Conservation (phyloP, 2,888 invertebrate species). For the Octonoba sinensis region DNA sequence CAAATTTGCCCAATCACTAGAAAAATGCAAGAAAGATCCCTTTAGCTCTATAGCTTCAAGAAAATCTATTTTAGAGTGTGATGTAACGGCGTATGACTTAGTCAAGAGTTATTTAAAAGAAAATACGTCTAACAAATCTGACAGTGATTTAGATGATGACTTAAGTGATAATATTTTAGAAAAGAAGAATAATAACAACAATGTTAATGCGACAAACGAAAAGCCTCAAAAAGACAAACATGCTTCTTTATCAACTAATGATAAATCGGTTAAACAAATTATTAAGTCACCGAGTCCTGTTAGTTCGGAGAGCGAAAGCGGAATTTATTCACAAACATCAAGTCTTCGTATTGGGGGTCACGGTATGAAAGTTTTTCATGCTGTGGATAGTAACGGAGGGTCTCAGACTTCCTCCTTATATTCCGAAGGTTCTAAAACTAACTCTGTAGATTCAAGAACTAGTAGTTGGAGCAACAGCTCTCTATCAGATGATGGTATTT, state of each 20-base stretch:
- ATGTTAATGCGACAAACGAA: not conserved
- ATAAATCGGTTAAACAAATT: too few species aligned
- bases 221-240: constrained; percentile 10
- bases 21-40: constrained; percentile 53
- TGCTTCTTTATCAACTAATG: constrained; percentile 7
- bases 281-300: constrained; percentile 51
- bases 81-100: constrained; percentile 65
- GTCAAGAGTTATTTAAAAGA: constrained; percentile 55
- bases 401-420: constrained; percentile 50
- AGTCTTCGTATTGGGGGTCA: constrained; percentile 64
- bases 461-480: constrained; percentile 60
- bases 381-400: constrained; percentile 5
- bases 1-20: constrained; percentile 37
- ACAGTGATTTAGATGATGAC: constrained; percentile 60
- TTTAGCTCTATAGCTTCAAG: constrained; percentile 57
- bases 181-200: not conserved
- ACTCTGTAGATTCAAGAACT: constrained; percentile 48
- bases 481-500: constrained; percentile 54
- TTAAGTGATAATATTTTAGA: constrained; percentile 61
- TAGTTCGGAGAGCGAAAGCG: constrained; percentile 57
- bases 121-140: constrained; percentile 18
- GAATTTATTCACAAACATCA: constrained; percentile 57
- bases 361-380: constrained; percentile 51
- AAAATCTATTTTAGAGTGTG: constrained; percentile 67
- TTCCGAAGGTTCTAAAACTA: constrained; percentile 55